Evolutionary conservation across 2,797 vertebrate species (phyloP).

Genomic region (Amblyopsis hoosieri): DNA sequence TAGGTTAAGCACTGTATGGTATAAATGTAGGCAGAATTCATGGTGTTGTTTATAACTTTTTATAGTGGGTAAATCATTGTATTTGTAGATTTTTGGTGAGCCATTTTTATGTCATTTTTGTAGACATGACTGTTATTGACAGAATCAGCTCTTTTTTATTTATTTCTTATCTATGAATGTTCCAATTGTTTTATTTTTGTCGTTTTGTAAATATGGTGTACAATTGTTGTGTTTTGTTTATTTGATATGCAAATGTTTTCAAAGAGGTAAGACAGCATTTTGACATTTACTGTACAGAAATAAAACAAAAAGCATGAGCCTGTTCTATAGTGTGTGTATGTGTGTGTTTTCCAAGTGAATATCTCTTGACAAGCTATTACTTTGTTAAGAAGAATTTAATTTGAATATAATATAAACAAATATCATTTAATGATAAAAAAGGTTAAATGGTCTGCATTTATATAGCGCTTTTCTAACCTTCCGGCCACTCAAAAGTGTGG

Average conservation of each 20-base stretch:
- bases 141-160: slow-evolving; percentile 45
- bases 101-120: slow-evolving; percentile 57
- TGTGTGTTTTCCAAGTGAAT: slow-evolving; percentile 21
- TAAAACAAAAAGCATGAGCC: slow-evolving; percentile 69
- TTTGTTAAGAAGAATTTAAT: slow-evolving; percentile 65
- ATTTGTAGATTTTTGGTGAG: slow-evolving; percentile 66
- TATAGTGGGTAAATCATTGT: slow-evolving; percentile 62
- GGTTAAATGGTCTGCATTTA: not conserved
- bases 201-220: slow-evolving; percentile 65
- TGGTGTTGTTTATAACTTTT: slow-evolving; percentile 66
- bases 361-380: slow-evolving; percentile 18
- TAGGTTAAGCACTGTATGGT: slow-evolving; percentile 60
- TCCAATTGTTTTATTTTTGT: slow-evolving; percentile 51
- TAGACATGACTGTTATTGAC: slow-evolving; percentile 78
- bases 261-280: slow-evolving; percentile 43
- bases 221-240: slow-evolving; percentile 60
- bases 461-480: too few species aligned
- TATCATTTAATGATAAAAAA: slow-evolving; percentile 16
- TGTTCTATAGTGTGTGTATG: slow-evolving; percentile 13
- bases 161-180: slow-evolving; percentile 54
- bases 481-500: too few species aligned
- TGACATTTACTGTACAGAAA: slow-evolving; percentile 60
- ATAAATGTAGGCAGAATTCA: slow-evolving; percentile 60
- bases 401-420: slow-evolving; percentile 51
- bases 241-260: slow-evolving; percentile 70